Percentiles rank a stretch among this genome's conserved stretches.
phyloP scores from a whole-genome alignment of 2,113 vertebrate genomes.

The Pagrus major region DNA sequence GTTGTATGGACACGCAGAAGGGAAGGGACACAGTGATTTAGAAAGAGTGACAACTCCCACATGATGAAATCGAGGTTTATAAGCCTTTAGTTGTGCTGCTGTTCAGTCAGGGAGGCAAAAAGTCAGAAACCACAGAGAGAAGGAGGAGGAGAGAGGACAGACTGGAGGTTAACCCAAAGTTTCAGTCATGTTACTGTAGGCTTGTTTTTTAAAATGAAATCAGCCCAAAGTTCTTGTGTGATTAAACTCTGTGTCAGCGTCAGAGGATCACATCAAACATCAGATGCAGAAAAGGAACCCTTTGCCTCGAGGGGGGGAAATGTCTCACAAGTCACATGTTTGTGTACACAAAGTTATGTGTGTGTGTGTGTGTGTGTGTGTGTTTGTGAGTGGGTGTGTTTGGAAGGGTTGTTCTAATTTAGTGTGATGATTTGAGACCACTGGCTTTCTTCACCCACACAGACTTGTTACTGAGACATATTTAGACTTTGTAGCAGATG shows the following conservation, averaged over 20 bases:
- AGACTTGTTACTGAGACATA: neutral
- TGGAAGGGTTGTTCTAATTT: conserved; percentile 6
- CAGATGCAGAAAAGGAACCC: conserved; percentile 2
- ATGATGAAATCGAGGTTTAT: conserved; percentile 43
- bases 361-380: neutral
- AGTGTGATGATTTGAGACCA: conserved; percentile 21
- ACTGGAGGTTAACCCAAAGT: neutral
- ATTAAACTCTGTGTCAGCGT: conserved; percentile 12
- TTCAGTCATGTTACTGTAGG: conserved; percentile 13
- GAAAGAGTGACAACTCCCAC: conserved; percentile 30
- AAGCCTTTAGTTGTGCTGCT: neutral
- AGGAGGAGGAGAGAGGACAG: conserved; percentile 19
- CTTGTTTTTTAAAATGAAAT: neutral
- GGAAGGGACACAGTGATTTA: neutral
- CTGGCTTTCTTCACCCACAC: neutral
- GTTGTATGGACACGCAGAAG: neutral
- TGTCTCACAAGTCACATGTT: neutral
- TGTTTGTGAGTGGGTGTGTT: neutral
- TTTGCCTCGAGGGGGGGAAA: neutral
- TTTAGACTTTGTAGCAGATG: neutral
- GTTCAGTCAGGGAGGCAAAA: neutral
- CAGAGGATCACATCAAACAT: neutral
- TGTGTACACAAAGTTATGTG: neutral
- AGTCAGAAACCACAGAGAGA: conserved; percentile 10
- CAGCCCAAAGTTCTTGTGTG: too few relatives aligned